Evolutionary conservation across 2,113 vertebrate genomes (phyloP).

Genomic region (Cardinalis cardinalis): DNA sequence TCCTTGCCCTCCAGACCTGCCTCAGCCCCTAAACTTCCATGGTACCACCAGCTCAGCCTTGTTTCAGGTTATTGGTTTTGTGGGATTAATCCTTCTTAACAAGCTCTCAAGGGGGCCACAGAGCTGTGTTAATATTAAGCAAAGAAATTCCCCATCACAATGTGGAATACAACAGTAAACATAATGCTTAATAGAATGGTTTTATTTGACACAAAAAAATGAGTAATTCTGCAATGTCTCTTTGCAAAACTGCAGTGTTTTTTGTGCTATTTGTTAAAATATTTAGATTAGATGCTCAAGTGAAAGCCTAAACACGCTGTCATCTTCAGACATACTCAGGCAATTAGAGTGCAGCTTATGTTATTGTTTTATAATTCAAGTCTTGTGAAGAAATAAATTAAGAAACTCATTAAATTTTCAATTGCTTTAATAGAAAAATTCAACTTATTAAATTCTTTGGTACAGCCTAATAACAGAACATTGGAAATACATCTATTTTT

Average conservation of each 20-base stretch:
- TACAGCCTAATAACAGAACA: constrained; percentile 5
- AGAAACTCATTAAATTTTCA: constrained; percentile 69
- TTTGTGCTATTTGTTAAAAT: constrained; percentile 45
- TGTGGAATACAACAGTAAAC: background rate
- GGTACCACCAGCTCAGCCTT: background rate
- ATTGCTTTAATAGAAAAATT: constrained; percentile 60
- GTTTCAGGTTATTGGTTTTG: background rate
- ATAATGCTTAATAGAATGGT: background rate
- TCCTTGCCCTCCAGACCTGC: background rate
- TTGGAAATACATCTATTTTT: background rate
- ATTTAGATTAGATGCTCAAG: constrained; percentile 70
- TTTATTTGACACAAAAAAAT: background rate
- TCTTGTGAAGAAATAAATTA: constrained; percentile 62
- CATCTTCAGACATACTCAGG: constrained; percentile 57
- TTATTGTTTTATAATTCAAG: constrained; percentile 63
- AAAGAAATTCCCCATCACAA: background rate
- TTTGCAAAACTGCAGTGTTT: background rate
- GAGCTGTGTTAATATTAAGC: background rate
- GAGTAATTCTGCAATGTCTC: background rate
- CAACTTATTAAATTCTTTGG: constrained; percentile 35
- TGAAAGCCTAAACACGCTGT: constrained; percentile 59
- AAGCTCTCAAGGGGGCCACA: background rate
- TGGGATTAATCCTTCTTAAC: background rate
- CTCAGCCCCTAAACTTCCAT: background rate
- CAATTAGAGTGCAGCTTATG: constrained; percentile 61